These are phyloP conservation scores for Meiosimyza platycephala DNA, from an alignment of 2,888 invertebrate species.

Conservation along the genomic window DNA sequence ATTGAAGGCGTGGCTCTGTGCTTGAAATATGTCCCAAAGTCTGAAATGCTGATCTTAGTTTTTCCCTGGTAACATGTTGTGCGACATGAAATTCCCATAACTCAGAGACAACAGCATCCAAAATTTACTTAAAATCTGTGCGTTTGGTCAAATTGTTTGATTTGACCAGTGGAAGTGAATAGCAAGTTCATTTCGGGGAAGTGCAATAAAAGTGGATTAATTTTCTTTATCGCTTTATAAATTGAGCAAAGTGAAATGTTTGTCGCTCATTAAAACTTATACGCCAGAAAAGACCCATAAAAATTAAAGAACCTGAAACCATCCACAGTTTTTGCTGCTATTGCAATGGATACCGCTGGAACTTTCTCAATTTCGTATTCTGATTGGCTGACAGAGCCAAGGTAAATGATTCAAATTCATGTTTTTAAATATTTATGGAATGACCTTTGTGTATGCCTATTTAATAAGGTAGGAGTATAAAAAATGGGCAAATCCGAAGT, in stretches of 20 bases:
- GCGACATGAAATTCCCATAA: constrained; percentile 41
- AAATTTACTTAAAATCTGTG: constrained; percentile 35
- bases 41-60: too few relatives aligned
- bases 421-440: neutral
- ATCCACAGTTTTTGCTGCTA: constrained; percentile 36
- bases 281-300: too few relatives aligned
- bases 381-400: constrained; percentile 67
- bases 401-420: constrained; percentile 51
- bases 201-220: too few relatives aligned
- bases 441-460: constrained; percentile 30
- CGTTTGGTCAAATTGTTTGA: too few relatives aligned
- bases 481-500: neutral
- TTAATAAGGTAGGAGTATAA: neutral
- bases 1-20: too few relatives aligned
- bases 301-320: too few relatives aligned
- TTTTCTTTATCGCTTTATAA: too few relatives aligned
- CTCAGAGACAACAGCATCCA: constrained; percentile 41
- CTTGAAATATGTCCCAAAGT: too few relatives aligned
- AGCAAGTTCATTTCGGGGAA: too few relatives aligned
- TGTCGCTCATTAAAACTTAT: too few relatives aligned
- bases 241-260: too few relatives aligned
- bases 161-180: too few relatives aligned
- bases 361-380: constrained; percentile 66
- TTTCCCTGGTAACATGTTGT: neutral
- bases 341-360: constrained; percentile 65